These are phyloP conservation scores for Oppia nitens DNA, from an alignment of 1,140 invertebrate species.

Conservation along the genomic window DNA sequence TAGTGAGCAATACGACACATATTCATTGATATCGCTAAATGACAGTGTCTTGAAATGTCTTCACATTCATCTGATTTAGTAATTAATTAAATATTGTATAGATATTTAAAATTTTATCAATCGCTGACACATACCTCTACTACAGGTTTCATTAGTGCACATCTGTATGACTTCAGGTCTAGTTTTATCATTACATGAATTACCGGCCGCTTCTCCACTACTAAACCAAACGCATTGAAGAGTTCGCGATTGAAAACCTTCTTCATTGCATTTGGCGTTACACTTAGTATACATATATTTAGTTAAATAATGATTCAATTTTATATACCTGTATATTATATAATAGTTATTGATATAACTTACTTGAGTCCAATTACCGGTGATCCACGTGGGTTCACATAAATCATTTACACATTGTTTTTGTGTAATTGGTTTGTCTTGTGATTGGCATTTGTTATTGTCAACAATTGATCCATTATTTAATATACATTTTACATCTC, in stretches of 20 bases:
- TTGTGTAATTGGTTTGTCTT: slow-evolving; percentile 44
- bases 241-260: slow-evolving; percentile 60
- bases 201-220: slow-evolving; percentile 57
- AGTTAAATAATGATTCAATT: slow-evolving; percentile 10
- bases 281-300: slow-evolving; percentile 38
- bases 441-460: slow-evolving; percentile 36
- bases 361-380: slow-evolving; percentile 73
- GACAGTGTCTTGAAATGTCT: neutral
- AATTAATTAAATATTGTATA: neutral
- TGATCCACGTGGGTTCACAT: slow-evolving; percentile 64
- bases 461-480: slow-evolving; percentile 39
- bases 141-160: neutral
- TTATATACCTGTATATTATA: slow-evolving; percentile 1
- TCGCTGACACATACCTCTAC: neutral
- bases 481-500: slow-evolving; percentile 19
- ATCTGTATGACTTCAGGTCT: neutral
- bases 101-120: neutral
- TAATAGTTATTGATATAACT: slow-evolving; percentile 16
- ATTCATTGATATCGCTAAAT: neutral
- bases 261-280: slow-evolving; percentile 48
- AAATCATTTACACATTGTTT: slow-evolving; percentile 58
- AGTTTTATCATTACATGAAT: slow-evolving; percentile 30
- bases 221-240: slow-evolving; percentile 74
- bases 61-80: neutral
- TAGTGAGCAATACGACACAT: neutral